Percentiles rank a stretch among this genome's conserved stretches.
Evolutionary conservation across 2,113 vertebrate species (phyloP).

Genomic region (Rhea pennata): DNA sequence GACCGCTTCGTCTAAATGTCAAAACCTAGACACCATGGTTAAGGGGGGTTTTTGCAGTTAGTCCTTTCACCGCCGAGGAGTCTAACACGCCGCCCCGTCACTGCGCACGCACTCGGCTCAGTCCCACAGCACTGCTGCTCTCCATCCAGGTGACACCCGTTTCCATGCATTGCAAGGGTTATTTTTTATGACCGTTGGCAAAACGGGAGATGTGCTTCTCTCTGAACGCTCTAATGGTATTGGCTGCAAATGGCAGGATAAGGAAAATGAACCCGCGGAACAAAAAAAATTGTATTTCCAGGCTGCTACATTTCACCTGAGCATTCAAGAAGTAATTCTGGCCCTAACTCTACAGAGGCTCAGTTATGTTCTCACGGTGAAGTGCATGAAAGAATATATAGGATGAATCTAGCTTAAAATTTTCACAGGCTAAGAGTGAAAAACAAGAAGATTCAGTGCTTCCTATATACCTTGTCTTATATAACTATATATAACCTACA

Average conservation of each 20-base stretch:
- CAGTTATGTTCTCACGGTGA: background rate
- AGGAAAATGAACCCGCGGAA: background rate
- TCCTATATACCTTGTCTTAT: background rate
- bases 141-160: background rate
- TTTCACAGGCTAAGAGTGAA: background rate
- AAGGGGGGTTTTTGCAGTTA: background rate
- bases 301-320: background rate
- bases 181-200: accelerated
- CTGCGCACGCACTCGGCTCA: background rate
- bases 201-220: background rate
- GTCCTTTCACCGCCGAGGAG: too few relatives aligned
- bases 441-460: background rate
- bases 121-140: background rate
- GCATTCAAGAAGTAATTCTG: background rate
- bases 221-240: accelerated
- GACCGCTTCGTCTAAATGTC: background rate
- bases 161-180: background rate
- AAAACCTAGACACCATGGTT: background rate
- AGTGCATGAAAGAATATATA: background rate
- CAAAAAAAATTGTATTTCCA: background rate
- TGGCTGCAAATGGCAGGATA: too few relatives aligned
- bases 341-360: background rate
- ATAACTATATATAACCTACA: background rate
- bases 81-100: background rate
- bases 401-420: background rate